Percentiles rank a stretch among this genome's conserved stretches.
These are phyloP conservation scores for Lycia hirtaria DNA, from an alignment of 2,888 invertebrate genomes.

Conservation along the genomic window DNA sequence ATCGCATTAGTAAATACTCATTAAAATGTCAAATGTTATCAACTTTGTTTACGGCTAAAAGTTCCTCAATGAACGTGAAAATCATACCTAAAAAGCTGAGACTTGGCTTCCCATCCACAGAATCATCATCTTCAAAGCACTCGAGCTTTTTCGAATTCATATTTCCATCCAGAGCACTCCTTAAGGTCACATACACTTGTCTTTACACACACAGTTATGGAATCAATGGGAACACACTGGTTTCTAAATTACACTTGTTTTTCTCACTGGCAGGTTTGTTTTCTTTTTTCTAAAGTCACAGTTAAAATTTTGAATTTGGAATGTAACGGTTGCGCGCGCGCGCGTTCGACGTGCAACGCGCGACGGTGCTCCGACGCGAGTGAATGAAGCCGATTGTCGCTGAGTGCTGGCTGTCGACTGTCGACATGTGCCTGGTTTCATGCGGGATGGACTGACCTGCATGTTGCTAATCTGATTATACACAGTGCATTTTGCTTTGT, in stretches of 20 bases:
- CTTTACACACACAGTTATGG: slow-evolving; percentile 54
- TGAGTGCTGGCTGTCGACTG: slow-evolving; percentile 31
- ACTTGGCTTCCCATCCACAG: slow-evolving; percentile 78
- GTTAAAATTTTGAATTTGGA: slow-evolving; percentile 65
- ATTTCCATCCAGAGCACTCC: slow-evolving; percentile 52
- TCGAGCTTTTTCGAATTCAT: slow-evolving; percentile 84
- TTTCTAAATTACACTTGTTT: slow-evolving; percentile 19
- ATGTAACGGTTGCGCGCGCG: slow-evolving; percentile 66
- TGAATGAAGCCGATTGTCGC: slow-evolving; percentile 68
- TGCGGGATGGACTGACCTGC: slow-evolving; percentile 66
- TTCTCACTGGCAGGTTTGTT: slow-evolving; percentile 45
- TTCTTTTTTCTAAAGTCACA: slow-evolving; percentile 49
- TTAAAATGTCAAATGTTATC: slow-evolving; percentile 48
- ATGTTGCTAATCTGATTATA: slow-evolving; percentile 76
- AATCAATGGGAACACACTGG: slow-evolving; percentile 33
- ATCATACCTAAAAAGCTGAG: slow-evolving; percentile 82
- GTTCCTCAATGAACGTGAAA: slow-evolving; percentile 33
- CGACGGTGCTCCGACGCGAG: slow-evolving; percentile 71
- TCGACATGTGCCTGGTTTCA: slow-evolving; percentile 64
- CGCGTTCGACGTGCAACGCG: slow-evolving; percentile 59
- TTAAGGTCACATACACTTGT: slow-evolving; percentile 77
- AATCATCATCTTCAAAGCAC: slow-evolving; percentile 75
- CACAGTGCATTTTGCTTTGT: slow-evolving; percentile 61
- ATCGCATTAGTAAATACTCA: slow-evolving; percentile 23
- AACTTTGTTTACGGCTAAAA: slow-evolving; percentile 31